phyloP scores from a whole-genome alignment of 2,113 vertebrate species.

The Hemibagrus wyckioides region DNA sequence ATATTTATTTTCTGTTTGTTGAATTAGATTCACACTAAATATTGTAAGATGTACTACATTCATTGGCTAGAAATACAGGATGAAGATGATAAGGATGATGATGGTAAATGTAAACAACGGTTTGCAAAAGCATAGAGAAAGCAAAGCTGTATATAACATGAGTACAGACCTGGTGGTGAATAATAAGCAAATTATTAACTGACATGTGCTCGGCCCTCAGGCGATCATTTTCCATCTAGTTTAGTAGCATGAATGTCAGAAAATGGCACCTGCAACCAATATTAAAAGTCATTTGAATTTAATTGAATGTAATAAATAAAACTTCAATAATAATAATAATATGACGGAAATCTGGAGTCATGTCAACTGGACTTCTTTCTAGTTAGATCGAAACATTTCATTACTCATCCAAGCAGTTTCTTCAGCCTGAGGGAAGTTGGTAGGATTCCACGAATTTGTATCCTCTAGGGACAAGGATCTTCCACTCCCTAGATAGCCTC shows the following conservation, averaged over 20 bases:
- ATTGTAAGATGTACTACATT: neutral
- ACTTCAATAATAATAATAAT: neutral
- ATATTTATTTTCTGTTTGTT: neutral
- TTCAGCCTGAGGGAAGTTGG: too few species aligned
- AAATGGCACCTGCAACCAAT: neutral
- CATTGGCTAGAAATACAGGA: neutral
- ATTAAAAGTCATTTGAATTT: neutral
- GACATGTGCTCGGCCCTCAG: too few species aligned
- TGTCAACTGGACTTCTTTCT: too few species aligned
- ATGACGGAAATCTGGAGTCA: neutral
- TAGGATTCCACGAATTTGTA: too few species aligned
- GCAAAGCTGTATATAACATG: neutral
- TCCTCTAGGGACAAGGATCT: too few species aligned
- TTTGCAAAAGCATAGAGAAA: neutral
- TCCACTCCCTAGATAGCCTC: too few species aligned
- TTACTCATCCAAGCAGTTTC: too few species aligned
- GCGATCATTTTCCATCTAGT: neutral
- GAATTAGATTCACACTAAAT: neutral
- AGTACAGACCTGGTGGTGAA: neutral
- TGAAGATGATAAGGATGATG: neutral
- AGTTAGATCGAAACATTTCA: too few species aligned
- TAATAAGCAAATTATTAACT: neutral
- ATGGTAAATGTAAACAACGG: neutral
- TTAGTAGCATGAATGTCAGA: neutral
- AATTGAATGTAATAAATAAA: neutral